Evolutionary conservation across 2,888 invertebrate genomes (phyloP).

Genomic region (Eilema sororculum): DNA sequence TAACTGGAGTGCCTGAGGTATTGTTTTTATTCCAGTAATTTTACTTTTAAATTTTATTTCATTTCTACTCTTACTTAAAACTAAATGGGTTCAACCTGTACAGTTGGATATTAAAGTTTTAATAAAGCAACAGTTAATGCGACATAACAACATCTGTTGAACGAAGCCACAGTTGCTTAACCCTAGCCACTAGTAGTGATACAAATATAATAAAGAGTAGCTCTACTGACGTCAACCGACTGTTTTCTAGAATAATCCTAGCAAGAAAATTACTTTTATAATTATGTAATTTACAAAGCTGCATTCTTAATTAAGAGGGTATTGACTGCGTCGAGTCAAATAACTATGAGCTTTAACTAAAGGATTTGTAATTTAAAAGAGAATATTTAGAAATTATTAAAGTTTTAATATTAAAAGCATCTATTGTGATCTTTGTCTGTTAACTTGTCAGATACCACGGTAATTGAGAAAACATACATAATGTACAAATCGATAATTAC

Average conservation of each 20-base stretch:
- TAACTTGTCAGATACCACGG: too few species aligned
- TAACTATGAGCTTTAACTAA: background rate
- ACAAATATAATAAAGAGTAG: slow-evolving; percentile 6
- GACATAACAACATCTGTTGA: slow-evolving; percentile 25
- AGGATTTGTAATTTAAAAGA: too few species aligned
- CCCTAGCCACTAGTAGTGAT: background rate
- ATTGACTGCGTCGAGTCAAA: background rate
- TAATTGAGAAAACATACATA: too few species aligned
- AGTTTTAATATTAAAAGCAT: background rate
- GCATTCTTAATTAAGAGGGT: background rate
- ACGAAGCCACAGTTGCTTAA: background rate
- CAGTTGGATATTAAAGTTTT: slow-evolving; percentile 29
- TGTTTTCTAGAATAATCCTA: background rate
- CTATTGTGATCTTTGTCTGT: too few species aligned
- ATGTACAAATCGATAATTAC: too few species aligned
- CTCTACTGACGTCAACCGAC: background rate
- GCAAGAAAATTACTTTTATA: background rate
- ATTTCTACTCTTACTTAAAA: background rate
- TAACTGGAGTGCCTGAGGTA: too few species aligned
- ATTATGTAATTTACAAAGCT: background rate
- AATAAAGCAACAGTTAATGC: slow-evolving; percentile 32
- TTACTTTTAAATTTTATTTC: background rate
- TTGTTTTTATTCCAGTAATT: too few species aligned
- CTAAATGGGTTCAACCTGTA: slow-evolving; percentile 17
- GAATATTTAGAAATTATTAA: background rate